Evolutionary conservation across 2,797 vertebrate species (phyloP), one percentile per base, ranked within the genome.

Genomic region (Rhinatrema bivittatum): DNA sequence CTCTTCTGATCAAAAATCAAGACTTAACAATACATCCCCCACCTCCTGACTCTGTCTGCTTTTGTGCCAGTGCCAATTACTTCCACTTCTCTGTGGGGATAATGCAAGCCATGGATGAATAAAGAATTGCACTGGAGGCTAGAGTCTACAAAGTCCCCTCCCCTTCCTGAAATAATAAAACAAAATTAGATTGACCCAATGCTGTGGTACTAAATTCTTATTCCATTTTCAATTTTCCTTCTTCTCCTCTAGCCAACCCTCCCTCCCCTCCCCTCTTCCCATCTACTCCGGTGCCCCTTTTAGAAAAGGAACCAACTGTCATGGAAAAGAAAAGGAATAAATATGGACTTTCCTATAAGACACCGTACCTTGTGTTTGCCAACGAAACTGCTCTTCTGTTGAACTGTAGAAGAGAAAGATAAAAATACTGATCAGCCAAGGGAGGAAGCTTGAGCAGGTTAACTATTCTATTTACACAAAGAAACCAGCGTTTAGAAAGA

Each of bases 351-450:
- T n/a, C n/a, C n/a, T n/a, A n/a, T n/a, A n/a, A n/a, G 16, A 2
- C 29, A 32, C 8, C 27, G 67, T 90, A 96, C 95, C 95, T 96
- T 94, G 92, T 43, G 88, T 74, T 50, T 94, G 92, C 95, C 95
- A 98, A 52, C 91, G 91, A 74, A 94, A 95, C 39, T 93, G 93
- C 40, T 98, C 95, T 69, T 97, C 95, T 46, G 88, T 72, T 23
- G 94, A 96, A 85, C 95, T 98, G 56, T 8, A 72, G 87, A 52
- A 71, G 84, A 47, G 62, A 72, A 63, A 64, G 47, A 38, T 50
- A 66, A 37, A 60, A 4, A 20, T 28, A 6, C 9, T 7, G 12
- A 33, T 46, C 30, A 50, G 10, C 39, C 27, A 2, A 25, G 20
- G 10, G 11, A 42, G 4, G 17, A 4, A 1, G 3, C 9, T 42